Base-by-base conservation (phyloP, 2,888 invertebrate species). In the Geophilus truncorum region DNA sequence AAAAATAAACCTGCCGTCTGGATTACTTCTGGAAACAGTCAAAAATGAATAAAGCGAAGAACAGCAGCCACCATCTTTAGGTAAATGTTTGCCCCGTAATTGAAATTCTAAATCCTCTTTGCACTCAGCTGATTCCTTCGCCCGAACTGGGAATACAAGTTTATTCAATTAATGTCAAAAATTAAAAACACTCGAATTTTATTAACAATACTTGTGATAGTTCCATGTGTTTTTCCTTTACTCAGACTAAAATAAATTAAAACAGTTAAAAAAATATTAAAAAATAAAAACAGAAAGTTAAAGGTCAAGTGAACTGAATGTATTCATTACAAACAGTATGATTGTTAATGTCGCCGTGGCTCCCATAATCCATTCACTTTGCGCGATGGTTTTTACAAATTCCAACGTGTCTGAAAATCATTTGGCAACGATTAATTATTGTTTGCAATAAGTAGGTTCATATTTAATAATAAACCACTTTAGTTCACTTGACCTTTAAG, bases 11-110 rank as follows among this genome's bases (percentile, higher is more conserved):
- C 32, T 78, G 9, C 23, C 12, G 23, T 78, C 80, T 80, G 81
- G 80, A 32, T 81, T 86, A 4, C 85, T 84, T 83, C 88, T 88
- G 70, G 85, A 86, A 45, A 88, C 85, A 62, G 85, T 85, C 15
- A 87, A 82, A 83, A 87, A 87, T 9, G 87, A 87, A 85, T 7
- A 10, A 5, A 18, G 6, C 28, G n/a, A 28, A 15, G 32, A 21
- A 28, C 10, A 76, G n/a, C 23, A 76, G 4, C 9, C 18, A 6
- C 28, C 28, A n/a, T n/a, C n/a, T 28, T 32, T 76, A 1, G 76
- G 32, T 5, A 76, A 23, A 5, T 21, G 15, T 76, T 76, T 32
- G 76, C 76, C 28, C 76, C 23, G 23, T 3, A 76, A 28, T 25
- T 30, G 21, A 21, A 76, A 76, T 2, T 25, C 7, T 18, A 57